Evolutionary conservation across 1,140 invertebrate genomes (phyloP), one percentile per base, ranked within the genome.

Genomic region (Augochlora pura): DNA sequence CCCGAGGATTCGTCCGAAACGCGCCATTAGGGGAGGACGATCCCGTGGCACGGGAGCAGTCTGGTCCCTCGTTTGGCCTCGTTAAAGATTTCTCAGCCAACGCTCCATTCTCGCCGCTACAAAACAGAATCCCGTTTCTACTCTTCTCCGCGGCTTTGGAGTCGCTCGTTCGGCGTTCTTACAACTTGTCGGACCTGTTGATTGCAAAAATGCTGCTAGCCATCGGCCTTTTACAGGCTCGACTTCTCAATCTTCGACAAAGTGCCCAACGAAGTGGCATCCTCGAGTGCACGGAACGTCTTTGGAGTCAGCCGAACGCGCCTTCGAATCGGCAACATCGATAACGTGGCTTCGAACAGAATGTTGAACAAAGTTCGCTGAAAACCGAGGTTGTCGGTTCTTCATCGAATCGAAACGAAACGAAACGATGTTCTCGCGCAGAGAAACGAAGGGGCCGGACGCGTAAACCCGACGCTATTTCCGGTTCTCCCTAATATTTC

Each of bases 401-500:
- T 14, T 23, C 62, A 18, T 46, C 25, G n/a, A 39, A 39, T 23
- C 9, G 21, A 16, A 21, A 64, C 25, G n/a, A 39, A 39, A 18
- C 9, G 21, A 16, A 21, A 64, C 10, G 21, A 64, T 32, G 59
- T 49, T 23, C 5, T 21, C 21, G 23, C 16, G 68, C 49, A 14
- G 12, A 12, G 32, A 38, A 52, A 32, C 32, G 32, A 32, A 32
- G 32, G 32, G 32, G 32, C 32, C 32, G 32, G 32, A 32, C 32
- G 64, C 38, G 21, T 32, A 14, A 62, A 72, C 21, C 46, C 16
- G 39, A 54, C 68, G 21, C 60, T 63, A 64, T 72, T 71, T 54
- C 76, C 46, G 54, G 32, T 64, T 18, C 39, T 12, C 42, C 39
- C 18, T 59, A 42, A 77, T 77, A 78, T 78, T 32, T 57, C 59